phyloP scores from a whole-genome alignment of 2,888 invertebrate species.

The Heliconius erato region DNA sequence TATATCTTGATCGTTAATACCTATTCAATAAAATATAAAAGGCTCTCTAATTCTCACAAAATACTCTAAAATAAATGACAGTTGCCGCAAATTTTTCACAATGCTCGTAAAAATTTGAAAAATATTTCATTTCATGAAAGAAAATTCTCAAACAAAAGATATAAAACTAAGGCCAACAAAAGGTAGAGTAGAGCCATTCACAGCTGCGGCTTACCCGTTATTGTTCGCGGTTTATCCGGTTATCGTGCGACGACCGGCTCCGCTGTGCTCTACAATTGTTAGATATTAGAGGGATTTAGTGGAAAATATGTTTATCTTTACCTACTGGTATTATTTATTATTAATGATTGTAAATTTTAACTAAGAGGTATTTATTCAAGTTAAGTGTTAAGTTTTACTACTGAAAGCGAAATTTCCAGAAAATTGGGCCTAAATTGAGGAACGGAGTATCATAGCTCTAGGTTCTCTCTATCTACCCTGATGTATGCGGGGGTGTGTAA shows the following conservation, averaged over 20 bases:
- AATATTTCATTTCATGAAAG: conserved; percentile 1
- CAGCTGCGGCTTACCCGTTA: conserved; percentile 34
- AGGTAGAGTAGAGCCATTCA: conserved; percentile 14
- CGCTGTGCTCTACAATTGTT: conserved; percentile 5
- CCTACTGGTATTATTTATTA: neutral
- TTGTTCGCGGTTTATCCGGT: conserved; percentile 51
- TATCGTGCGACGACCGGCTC: conserved; percentile 44
- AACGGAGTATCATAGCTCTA: no score
- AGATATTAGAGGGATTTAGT: conserved; percentile 8
- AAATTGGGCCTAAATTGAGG: no score
- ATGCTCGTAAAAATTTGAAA: conserved; percentile 1
- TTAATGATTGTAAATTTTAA: neutral
- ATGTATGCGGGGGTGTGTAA: no score
- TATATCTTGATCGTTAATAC: no score
- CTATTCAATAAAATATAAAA: neutral
- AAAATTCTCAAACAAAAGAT: conserved; percentile 16
- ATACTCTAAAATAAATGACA: neutral
- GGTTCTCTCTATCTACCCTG: no score
- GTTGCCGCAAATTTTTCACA: neutral
- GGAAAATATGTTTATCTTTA: neutral
- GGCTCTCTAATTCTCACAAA: neutral
- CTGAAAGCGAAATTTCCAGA: no score
- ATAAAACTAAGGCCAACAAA: conserved; percentile 14
- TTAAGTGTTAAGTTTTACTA: no score
- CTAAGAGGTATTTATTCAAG: neutral